phyloP scores from a whole-genome alignment of 2,113 vertebrate species.

The Ariopsis seemanni region DNA sequence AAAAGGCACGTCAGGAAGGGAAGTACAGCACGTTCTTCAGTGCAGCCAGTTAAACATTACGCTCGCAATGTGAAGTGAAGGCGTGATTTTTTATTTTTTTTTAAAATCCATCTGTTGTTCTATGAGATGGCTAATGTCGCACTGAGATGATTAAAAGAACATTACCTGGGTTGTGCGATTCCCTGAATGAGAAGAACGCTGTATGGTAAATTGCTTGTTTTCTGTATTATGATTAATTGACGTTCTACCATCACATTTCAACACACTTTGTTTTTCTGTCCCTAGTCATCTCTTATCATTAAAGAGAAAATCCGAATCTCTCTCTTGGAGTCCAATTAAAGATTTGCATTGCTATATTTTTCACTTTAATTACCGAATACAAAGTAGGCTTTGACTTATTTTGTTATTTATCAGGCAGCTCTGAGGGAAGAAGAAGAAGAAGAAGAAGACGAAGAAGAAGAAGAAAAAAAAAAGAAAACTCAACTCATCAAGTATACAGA shows the following conservation, averaged over 20 bases:
- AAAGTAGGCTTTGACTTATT: conserved; percentile 93
- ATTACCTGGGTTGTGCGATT: conserved; percentile 94
- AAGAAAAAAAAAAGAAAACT: conserved; percentile 1
- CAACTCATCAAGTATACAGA: conserved; percentile 97
- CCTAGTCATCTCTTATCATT: conserved; percentile 99
- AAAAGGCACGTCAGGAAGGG: conserved; percentile 13
- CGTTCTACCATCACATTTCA: conserved; percentile 93
- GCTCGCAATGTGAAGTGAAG: conserved; percentile 54
- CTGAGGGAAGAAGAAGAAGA: conserved; percentile 69
- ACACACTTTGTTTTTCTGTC: conserved; percentile 97
- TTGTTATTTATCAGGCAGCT: conserved; percentile 99
- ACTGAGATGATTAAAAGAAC: conserved; percentile 98
- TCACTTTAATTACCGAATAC: conserved; percentile 99
- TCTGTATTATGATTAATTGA: conserved; percentile 98
- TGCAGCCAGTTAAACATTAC: conserved; percentile 62
- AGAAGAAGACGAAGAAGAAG: conserved; percentile 70
- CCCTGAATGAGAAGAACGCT: conserved; percentile 85
- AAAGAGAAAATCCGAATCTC: conserved; percentile 99
- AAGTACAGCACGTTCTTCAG: not conserved
- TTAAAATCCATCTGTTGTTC: conserved; percentile 61
- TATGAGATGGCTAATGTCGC: conserved; percentile 76
- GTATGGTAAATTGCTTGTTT: conserved; percentile 96
- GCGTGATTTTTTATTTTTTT: conserved; percentile 44
- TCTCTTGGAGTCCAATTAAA: conserved; percentile 99
- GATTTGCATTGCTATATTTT: conserved; percentile 99